Base-by-base conservation (phyloP, 2,888 invertebrate genomes). In the Acleris laterana region DNA sequence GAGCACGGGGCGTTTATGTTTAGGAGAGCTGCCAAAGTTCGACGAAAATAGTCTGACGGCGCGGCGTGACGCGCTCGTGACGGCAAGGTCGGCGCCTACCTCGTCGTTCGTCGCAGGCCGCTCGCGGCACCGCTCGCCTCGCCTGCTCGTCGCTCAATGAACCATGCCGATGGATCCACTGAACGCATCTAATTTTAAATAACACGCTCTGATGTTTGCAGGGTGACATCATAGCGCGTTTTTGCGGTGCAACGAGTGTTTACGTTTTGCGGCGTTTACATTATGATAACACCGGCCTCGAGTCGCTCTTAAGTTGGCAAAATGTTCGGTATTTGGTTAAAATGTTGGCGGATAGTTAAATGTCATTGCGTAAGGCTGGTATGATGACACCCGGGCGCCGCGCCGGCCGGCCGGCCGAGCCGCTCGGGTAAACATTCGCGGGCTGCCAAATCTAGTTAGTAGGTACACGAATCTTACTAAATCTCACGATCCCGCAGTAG, bases 141-240 rank as follows among this genome's bases (percentile, higher is more conserved):
- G 92, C 90, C 80, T 86, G 88, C 85, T 84, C 88, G 90, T 90
- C 92, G 90, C 89, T 92, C 92, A 91, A 92, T 92, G 93, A 87
- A 89, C 85, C 86, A 81, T 78, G 76, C 77, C 81, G 79, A 83
- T 83, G 84, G 84, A 84, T 84, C 84, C 86, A 83, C 85, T 79
- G 81, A 82, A 81, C 86, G 84, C 82, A 81, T 87, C 91, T 93
- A 92, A 89, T 82, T 91, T 85, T 90, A 90, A 83, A 82, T 85
- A 89, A 79, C 82, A 88, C 86, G 85, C 75, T 85, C 83, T 84
- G 82, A 85, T 88, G 88, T 90, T 89, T 89, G 89, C 85, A 79
- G 83, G 85, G 84, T 93, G 93, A 93, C 92, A 93, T 93, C 93
- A 93, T 84, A 85, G 77, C 81, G 79, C 84, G 84, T 82, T 88